A percentile compares a stretch with the other conserved stretches of the same genome.
These are phyloP conservation scores for Thunnus albacares DNA, from an alignment of 2,797 vertebrate species.

Conservation along the genomic window DNA sequence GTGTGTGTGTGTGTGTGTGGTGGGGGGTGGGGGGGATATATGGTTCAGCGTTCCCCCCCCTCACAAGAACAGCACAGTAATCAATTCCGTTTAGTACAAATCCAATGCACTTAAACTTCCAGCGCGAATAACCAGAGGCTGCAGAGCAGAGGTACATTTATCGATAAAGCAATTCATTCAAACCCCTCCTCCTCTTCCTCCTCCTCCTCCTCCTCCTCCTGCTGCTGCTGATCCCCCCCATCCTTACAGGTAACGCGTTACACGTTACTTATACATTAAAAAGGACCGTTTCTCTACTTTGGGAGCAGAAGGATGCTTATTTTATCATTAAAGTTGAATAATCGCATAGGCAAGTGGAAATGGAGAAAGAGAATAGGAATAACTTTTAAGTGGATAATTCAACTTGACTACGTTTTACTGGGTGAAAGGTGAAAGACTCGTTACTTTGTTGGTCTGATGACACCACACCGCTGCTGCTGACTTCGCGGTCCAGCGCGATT, in stretches of 20 bases:
- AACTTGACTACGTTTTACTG: slow-evolving; percentile 7
- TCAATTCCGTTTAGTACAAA: slow-evolving; percentile 86
- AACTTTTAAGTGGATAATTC: background rate
- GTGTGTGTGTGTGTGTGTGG: background rate
- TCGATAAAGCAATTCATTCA: slow-evolving; percentile 87
- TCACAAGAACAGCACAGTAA: slow-evolving; percentile 81
- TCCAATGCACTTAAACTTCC: slow-evolving; percentile 88
- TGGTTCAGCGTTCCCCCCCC: slow-evolving; percentile 75
- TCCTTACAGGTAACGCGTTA: background rate
- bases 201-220: slow-evolving; percentile 39
- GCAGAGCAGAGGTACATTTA: slow-evolving; percentile 83
- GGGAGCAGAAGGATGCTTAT: background rate
- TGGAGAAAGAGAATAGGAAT: too few species aligned
- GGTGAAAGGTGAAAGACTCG: background rate
- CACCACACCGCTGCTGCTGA: slow-evolving; percentile 55
- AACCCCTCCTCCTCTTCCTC: slow-evolving; percentile 50
- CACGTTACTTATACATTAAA: background rate
- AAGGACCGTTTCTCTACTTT: background rate
- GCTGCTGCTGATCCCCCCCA: background rate
- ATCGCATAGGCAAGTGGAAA: too few species aligned
- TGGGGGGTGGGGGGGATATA: slow-evolving; percentile 61
- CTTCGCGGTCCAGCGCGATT: slow-evolving; percentile 58
- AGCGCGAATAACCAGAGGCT: slow-evolving; percentile 82
- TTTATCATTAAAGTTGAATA: too few species aligned
- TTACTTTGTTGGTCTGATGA: background rate